These are phyloP conservation scores for Cataglyphis hispanica DNA, from an alignment of 1,140 invertebrate genomes.

Conservation along the genomic window DNA sequence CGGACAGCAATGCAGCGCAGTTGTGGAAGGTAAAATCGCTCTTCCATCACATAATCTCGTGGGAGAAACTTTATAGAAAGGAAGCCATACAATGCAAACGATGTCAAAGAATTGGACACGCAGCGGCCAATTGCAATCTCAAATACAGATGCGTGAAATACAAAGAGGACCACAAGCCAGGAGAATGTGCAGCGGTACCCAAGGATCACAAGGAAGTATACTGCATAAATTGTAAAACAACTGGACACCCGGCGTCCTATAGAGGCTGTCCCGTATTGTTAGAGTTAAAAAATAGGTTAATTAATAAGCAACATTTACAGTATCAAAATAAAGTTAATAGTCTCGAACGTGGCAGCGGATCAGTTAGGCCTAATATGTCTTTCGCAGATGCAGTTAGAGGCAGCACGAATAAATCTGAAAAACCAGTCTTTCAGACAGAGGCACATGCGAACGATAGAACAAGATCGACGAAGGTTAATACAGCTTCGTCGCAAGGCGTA, in stretches of 20 bases:
- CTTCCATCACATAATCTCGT: constrained; percentile 21
- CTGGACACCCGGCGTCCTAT: background rate
- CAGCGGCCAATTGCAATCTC: constrained; percentile 56
- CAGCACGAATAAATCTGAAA: no score
- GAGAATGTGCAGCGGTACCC: background rate
- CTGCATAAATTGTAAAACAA: background rate
- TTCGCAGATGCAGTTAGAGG: no score
- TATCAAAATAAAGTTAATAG: no score
- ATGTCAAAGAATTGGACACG: constrained; percentile 60
- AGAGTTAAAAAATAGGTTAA: background rate
- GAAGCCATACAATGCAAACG: constrained; percentile 40
- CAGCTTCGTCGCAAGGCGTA: no score
- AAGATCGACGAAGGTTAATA: no score
- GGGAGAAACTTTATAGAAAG: constrained; percentile 49
- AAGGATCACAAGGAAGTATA: background rate
- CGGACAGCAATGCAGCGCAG: no score
- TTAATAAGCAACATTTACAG: no score
- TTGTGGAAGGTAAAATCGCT: constrained; percentile 29
- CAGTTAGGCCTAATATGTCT: no score
- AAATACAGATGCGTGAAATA: constrained; percentile 67
- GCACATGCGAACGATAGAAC: no score
- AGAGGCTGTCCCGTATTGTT: background rate
- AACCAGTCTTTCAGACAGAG: no score
- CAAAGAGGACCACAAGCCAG: constrained; percentile 43
- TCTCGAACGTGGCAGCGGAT: no score